phyloP scores from a whole-genome alignment of 2,797 vertebrate species.

The Manis crassicaudata region DNA sequence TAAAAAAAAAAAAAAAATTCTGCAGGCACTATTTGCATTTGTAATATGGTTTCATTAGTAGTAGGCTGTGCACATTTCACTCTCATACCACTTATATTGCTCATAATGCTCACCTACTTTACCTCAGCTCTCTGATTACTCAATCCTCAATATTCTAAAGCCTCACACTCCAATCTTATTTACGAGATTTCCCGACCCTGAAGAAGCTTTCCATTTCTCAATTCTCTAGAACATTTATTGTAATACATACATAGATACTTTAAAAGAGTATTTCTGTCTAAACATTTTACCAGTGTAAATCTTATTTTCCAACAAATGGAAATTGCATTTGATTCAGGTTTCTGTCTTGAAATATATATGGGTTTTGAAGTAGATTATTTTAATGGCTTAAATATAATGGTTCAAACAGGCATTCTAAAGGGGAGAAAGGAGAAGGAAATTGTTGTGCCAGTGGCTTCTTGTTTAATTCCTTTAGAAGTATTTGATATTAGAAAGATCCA shows the following conservation, averaged over 20 bases:
- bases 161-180: not conserved
- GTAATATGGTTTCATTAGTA: not conserved
- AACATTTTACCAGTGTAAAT: not conserved
- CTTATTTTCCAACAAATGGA: not conserved
- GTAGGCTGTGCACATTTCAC: not conserved
- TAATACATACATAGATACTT: not conserved
- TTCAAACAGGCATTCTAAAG: not conserved
- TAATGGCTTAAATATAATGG: not conserved
- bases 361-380: slow-evolving; percentile 32
- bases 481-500: not conserved
- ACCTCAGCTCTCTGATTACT: not conserved
- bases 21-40: not conserved
- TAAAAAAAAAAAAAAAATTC: not conserved
- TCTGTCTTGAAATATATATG: not conserved
- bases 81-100: not conserved
- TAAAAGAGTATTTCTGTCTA: not conserved
- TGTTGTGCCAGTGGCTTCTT: not conserved
- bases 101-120: not conserved
- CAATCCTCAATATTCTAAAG: not conserved
- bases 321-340: slow-evolving; percentile 1
- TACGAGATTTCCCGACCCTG: not conserved
- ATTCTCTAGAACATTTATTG: not conserved
- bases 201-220: not conserved
- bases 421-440: not conserved
- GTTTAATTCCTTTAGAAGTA: not conserved